Base-by-base conservation (phyloP, 1,140 invertebrate species). In the Bilobella aurantiaca region DNA sequence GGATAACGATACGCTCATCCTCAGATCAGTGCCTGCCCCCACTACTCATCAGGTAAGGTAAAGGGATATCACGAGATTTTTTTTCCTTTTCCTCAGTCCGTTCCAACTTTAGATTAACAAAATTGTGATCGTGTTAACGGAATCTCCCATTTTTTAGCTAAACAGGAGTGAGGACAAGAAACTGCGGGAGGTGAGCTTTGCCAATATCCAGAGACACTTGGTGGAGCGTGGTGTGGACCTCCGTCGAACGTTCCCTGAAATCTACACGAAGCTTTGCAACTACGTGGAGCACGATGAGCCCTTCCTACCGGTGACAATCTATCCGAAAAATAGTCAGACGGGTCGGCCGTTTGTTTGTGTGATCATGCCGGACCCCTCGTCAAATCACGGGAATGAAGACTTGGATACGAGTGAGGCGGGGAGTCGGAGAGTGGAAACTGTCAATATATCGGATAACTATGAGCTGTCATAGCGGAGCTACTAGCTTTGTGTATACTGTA, bases 311-410 rank as follows among this genome's bases (percentile, higher is more conserved):
- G 85, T 93, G 63, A 93, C 90, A 1, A 85, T 96, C 67, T 91
- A 92, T 74, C 91, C 91, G 0, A 81, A 84, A 31, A 89, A 95
- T 75, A 81, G 82, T 46, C 80, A 80, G 1, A 90, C 87, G 5
- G 90, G 90, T 0, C 87, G 86, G 75, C 86, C 85, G 61, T 94
- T 95, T 76, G 88, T 93, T 82, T 95, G 91, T 78, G 86, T 95
- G 53, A 93, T 96, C 37, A 91, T 94, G 86, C 87, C 91, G 14
- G 89, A 93, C n/a, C n/a, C n/a, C n/a, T n/a, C n/a, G n/a, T n/a
- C n/a, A n/a, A n/a, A n/a, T n/a, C n/a, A n/a, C n/a, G n/a, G n/a
- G n/a, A n/a, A n/a, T n/a, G n/a, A n/a, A n/a, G n/a, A n/a, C n/a
- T n/a, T n/a, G n/a, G n/a, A n/a, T n/a, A n/a, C n/a, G n/a, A n/a